These are phyloP conservation scores for Ornithoptera alexandrae DNA, from an alignment of 2,888 invertebrate species.

Conservation along the genomic window DNA sequence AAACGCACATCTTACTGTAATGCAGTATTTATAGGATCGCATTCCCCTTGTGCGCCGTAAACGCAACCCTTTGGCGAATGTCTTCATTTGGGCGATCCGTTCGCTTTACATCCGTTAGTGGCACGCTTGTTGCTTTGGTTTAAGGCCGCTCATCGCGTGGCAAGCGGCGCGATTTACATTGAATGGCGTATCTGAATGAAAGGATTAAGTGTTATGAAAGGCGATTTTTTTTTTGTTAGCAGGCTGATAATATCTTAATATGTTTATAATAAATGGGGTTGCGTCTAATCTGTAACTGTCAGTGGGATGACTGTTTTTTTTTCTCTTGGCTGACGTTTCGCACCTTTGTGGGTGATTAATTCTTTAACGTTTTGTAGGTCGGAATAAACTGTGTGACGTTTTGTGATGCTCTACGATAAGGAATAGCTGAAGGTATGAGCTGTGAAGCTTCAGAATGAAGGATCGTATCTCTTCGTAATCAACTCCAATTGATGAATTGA, in stretches of 20 bases:
- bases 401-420: background rate
- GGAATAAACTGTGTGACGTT: slow-evolving; percentile 7
- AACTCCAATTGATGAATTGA: no score
- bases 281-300: slow-evolving; percentile 77
- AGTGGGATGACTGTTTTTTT: slow-evolving; percentile 48
- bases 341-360: slow-evolving; percentile 62
- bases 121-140: slow-evolving; percentile 28
- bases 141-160: slow-evolving; percentile 39
- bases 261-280: slow-evolving; percentile 70
- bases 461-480: no score
- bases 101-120: slow-evolving; percentile 23
- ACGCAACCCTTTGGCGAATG: slow-evolving; percentile 39
- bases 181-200: slow-evolving; percentile 48
- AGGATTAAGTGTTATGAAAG: slow-evolving; percentile 67
- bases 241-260: slow-evolving; percentile 74
- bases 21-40: slow-evolving; percentile 26
- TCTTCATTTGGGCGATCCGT: slow-evolving; percentile 39
- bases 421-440: no score
- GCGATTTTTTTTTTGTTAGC: slow-evolving; percentile 49
- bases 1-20: slow-evolving; percentile 17
- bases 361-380: slow-evolving; percentile 37
- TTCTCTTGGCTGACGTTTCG: slow-evolving; percentile 53
- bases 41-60: slow-evolving; percentile 13
- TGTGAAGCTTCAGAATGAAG: no score
- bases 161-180: slow-evolving; percentile 38